Evolutionary conservation across 2,113 vertebrate genomes (phyloP).

Genomic region (Balaeniceps rex): DNA sequence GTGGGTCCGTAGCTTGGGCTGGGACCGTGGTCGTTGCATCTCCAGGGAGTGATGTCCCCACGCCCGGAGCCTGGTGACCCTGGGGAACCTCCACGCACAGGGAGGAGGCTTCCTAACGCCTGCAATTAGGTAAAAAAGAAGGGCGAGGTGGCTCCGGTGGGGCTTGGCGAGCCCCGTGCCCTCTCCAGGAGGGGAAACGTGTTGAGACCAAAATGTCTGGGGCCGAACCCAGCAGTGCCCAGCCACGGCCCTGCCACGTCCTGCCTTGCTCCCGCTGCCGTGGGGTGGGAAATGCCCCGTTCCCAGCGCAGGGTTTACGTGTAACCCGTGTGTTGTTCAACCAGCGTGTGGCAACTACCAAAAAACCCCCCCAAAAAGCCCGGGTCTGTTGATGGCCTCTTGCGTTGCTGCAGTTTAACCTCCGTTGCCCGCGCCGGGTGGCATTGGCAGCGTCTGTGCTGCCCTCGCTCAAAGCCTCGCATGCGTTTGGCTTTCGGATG

Average conservation of each 20-base stretch:
- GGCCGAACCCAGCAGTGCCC: background rate
- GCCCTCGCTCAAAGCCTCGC: background rate
- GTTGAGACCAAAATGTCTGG: background rate
- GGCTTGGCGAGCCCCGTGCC: background rate
- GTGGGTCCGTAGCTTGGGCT: background rate
- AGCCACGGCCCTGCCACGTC: rapidly evolving
- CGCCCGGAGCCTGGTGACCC: background rate
- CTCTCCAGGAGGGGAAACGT: background rate
- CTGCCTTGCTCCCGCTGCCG: background rate
- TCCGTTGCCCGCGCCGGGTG: rapidly evolving
- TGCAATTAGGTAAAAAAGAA: background rate
- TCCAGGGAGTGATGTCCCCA: background rate
- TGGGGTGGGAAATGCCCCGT: rapidly evolving
- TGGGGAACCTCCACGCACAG: rapidly evolving
- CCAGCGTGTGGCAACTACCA: background rate
- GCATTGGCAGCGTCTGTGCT: rapidly evolving
- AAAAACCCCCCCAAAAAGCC: background rate
- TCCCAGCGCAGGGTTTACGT: background rate
- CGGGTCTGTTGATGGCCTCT: background rate
- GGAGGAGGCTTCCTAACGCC: background rate
- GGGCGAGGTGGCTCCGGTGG: background rate
- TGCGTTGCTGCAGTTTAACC: background rate
- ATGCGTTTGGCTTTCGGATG: background rate
- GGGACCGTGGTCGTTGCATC: background rate
- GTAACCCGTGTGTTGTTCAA: rapidly evolving